Evolutionary conservation across 2,113 vertebrate species (phyloP).

Genomic region (Sitta europaea): DNA sequence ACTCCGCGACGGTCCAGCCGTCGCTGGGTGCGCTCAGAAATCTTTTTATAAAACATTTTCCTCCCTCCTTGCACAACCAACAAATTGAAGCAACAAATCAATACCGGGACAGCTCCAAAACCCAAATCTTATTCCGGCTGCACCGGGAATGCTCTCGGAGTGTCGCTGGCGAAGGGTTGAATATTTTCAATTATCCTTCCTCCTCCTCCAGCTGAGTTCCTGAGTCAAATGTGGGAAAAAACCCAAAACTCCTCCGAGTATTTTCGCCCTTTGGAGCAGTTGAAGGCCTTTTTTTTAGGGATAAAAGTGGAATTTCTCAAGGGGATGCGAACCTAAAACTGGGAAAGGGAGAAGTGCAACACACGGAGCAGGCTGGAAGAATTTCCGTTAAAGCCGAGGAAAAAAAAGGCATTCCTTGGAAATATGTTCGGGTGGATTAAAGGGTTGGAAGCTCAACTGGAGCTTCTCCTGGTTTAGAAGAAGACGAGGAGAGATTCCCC

Average conservation of each 20-base stretch:
- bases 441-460: not conserved
- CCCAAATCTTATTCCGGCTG: not conserved
- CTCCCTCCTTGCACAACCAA: not conserved
- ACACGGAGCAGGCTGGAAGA: not conserved
- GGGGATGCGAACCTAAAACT: not conserved
- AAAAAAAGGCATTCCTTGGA: not conserved
- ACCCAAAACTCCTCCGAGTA: not conserved
- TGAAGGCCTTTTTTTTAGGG: not conserved
- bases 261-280: not conserved
- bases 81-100: constrained; percentile 13
- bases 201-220: not conserved
- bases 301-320: not conserved
- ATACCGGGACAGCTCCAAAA: not conserved
- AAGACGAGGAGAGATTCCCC: not conserved
- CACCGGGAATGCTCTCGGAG: not conserved
- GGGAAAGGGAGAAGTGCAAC: not conserved
- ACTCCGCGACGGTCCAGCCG: not conserved
- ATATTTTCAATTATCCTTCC: not conserved
- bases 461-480: not conserved
- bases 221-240: not conserved
- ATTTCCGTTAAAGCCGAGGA: not conserved
- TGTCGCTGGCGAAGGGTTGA: not conserved
- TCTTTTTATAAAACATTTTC: not conserved
- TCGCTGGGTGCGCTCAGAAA: not conserved
- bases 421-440: not conserved